A percentile compares a stretch with the other conserved stretches of the same genome.
These are phyloP conservation scores for Lasiurus borealis DNA, from an alignment of 2,113 vertebrate species.

Conservation along the genomic window DNA sequence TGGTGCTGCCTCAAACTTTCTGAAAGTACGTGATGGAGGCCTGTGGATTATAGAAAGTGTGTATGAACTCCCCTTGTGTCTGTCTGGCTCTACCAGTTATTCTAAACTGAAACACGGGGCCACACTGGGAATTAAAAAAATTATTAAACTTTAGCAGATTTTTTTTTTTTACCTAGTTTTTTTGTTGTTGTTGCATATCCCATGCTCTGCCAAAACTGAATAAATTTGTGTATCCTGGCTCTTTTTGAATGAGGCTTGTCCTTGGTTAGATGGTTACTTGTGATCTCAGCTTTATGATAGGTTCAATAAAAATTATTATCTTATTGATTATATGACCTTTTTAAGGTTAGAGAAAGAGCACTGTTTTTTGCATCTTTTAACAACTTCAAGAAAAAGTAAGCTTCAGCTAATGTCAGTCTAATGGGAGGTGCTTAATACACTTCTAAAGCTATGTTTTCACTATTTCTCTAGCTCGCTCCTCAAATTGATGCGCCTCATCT, in stretches of 20 bases:
- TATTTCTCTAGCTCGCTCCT: not conserved
- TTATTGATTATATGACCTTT: not conserved
- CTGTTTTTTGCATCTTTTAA: slow-evolving; percentile 19
- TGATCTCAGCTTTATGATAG: not conserved
- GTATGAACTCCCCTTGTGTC: not conserved
- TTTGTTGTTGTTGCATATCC: not conserved
- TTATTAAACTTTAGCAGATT: not conserved
- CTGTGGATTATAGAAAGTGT: not conserved
- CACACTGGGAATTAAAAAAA: not conserved
- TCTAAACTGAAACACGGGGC: not conserved
- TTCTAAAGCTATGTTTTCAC: not conserved
- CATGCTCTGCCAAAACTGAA: not conserved
- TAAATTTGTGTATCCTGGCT: not conserved
- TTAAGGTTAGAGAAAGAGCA: not conserved
- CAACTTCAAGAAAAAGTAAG: slow-evolving; percentile 1
- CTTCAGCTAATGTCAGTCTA: not conserved
- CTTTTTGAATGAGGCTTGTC: not conserved
- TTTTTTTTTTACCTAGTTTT: not conserved
- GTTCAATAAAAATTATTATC: not conserved
- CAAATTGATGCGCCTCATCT: not conserved
- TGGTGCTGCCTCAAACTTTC: not conserved
- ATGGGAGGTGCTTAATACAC: not conserved
- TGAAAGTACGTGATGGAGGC: not conserved
- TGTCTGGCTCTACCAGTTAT: not conserved
- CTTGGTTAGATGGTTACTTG: not conserved